A percentile compares a stretch with the other conserved stretches of the same genome.
Evolutionary conservation across 2,888 invertebrate genomes (phyloP).

Genomic region (Drosophila nr. perissopoda): DNA sequence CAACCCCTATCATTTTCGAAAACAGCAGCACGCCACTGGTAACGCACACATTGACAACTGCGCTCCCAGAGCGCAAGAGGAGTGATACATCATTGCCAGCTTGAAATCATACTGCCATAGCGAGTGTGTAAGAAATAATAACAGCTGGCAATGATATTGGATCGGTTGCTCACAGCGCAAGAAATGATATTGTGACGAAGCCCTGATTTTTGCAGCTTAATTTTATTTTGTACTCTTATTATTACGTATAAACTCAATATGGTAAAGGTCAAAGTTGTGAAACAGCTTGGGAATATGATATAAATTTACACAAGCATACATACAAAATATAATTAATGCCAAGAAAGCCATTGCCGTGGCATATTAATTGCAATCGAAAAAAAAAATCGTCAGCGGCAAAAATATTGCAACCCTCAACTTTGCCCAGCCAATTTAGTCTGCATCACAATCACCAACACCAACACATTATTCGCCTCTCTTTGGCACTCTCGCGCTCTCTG

Average conservation of each 20-base stretch:
- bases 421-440: slow-evolving; percentile 43
- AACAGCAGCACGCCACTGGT: slow-evolving; percentile 46
- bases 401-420: slow-evolving; percentile 56
- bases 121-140: slow-evolving; percentile 33
- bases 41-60: slow-evolving; percentile 29
- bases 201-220: slow-evolving; percentile 30
- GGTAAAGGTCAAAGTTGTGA: background rate
- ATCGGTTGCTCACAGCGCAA: slow-evolving; percentile 32
- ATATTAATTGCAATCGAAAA: background rate
- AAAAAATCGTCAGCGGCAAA: slow-evolving; percentile 7
- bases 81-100: slow-evolving; percentile 56
- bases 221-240: background rate
- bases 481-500: slow-evolving; percentile 32
- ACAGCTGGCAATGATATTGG: slow-evolving; percentile 51
- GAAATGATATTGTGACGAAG: background rate
- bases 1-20: slow-evolving; percentile 6
- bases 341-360: slow-evolving; percentile 1
- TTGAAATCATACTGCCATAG: slow-evolving; percentile 14
- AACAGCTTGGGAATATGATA: background rate
- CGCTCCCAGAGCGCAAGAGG: slow-evolving; percentile 26
- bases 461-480: slow-evolving; percentile 34
- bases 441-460: slow-evolving; percentile 22
- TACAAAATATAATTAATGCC: background rate
- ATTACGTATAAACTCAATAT: background rate
- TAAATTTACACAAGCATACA: background rate